A percentile compares a stretch with the other conserved stretches of the same genome.
These are phyloP conservation scores for Anoplolepis gracilipes DNA, from an alignment of 1,140 invertebrate genomes.

Conservation along the genomic window DNA sequence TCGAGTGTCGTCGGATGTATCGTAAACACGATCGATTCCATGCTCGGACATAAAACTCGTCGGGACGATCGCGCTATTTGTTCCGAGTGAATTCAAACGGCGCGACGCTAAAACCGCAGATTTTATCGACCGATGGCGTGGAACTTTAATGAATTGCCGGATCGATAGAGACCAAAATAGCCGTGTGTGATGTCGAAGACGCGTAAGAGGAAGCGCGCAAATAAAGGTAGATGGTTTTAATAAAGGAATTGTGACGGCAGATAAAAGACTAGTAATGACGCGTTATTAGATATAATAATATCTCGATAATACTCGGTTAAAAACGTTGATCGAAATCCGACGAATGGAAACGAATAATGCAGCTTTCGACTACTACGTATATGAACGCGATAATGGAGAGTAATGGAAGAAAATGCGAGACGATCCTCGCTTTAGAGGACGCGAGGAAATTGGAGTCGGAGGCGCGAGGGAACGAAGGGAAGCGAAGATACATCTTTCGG, in stretches of 20 bases:
- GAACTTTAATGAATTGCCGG: slow-evolving; percentile 51
- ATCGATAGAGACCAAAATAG: slow-evolving; percentile 37
- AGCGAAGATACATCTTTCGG: slow-evolving; percentile 26
- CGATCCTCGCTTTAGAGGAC: background rate
- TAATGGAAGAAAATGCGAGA: slow-evolving; percentile 20
- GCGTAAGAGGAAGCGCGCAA: slow-evolving; percentile 33
- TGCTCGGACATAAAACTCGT: slow-evolving; percentile 17
- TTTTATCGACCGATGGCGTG: slow-evolving; percentile 44
- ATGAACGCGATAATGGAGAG: slow-evolving; percentile 23
- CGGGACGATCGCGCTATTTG: slow-evolving; percentile 16
- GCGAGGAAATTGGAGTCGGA: slow-evolving; percentile 15
- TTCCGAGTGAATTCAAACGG: slow-evolving; percentile 45
- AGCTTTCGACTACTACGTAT: background rate
- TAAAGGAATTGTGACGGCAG: background rate
- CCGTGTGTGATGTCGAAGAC: background rate
- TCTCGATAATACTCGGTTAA: background rate
- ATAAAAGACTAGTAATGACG: background rate
- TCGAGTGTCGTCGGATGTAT: slow-evolving; percentile 13
- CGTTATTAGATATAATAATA: background rate
- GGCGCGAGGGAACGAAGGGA: background rate
- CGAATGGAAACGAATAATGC: slow-evolving; percentile 8
- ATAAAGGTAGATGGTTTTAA: slow-evolving; percentile 9
- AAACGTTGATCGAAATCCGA: background rate
- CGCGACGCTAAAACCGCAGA: slow-evolving; percentile 42
- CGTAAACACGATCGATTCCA: slow-evolving; percentile 15